phyloP scores from a whole-genome alignment of 2,113 vertebrate genomes.

The Gobio gobio region DNA sequence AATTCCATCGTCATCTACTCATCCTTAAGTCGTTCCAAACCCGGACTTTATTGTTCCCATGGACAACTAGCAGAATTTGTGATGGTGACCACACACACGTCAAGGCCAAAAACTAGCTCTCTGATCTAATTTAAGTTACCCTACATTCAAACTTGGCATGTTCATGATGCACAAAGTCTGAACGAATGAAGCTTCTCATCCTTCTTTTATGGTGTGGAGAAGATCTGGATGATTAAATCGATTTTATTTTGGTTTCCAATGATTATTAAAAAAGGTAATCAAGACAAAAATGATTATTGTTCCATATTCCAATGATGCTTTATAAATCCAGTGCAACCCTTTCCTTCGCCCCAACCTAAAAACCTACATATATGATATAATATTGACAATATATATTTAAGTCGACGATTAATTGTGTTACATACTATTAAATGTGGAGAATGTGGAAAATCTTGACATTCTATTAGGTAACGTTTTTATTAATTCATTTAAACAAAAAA shows the following conservation, averaged over 20 bases:
- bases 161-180: background rate
- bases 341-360: background rate
- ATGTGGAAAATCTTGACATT: background rate
- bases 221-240: background rate
- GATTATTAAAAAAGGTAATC: background rate
- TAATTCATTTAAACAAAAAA: too few species aligned
- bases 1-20: background rate
- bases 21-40: background rate
- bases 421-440: too few species aligned
- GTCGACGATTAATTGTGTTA: too few species aligned
- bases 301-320: background rate
- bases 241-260: background rate
- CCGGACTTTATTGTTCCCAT: background rate
- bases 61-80: too few species aligned
- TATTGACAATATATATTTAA: background rate
- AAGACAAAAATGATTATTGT: background rate
- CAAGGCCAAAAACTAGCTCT: background rate
- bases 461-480: background rate
- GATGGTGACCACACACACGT: background rate
- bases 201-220: background rate
- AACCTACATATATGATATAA: background rate
- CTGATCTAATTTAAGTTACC: background rate
- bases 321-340: background rate
- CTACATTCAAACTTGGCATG: background rate
- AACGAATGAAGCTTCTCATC: background rate